Percentiles rank a stretch among this genome's conserved stretches.
phyloP scores from a whole-genome alignment of 2,888 invertebrate species.

The Chesias legatella region DNA sequence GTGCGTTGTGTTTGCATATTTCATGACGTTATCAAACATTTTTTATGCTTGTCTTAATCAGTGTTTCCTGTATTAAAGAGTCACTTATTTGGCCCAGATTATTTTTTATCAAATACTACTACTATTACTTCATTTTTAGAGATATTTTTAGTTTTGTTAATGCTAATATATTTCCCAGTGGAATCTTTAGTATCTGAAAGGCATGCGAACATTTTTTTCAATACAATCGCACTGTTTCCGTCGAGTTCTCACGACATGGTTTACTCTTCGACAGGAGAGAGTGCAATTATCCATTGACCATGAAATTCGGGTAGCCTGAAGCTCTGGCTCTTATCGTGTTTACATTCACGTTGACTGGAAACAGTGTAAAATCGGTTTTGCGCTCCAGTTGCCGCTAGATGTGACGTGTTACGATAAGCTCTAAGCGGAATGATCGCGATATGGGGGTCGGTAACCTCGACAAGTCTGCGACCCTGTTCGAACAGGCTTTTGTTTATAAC shows the following conservation, averaged over 20 bases:
- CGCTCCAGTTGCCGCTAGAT: conserved; percentile 48
- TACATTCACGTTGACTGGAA: conserved; percentile 20
- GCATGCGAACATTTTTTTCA: too few species aligned
- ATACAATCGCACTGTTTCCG: not conserved
- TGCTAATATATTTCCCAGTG: too few species aligned
- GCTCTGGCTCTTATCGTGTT: conserved; percentile 6
- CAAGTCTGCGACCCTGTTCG: conserved; percentile 64
- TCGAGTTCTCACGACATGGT: conserved; percentile 10
- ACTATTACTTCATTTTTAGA: too few species aligned
- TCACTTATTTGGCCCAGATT: too few species aligned
- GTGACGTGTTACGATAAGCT: conserved; percentile 46
- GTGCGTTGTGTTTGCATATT: too few species aligned
- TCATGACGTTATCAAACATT: too few species aligned
- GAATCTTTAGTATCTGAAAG: too few species aligned
- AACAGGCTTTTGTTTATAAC: conserved; percentile 51
- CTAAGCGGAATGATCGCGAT: conserved; percentile 64
- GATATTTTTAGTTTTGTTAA: too few species aligned
- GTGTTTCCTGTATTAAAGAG: not conserved
- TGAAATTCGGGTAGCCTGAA: conserved; percentile 10
- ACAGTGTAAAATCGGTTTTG: conserved; percentile 48
- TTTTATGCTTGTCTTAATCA: not conserved
- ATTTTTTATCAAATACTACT: too few species aligned
- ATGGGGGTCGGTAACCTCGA: conserved; percentile 69
- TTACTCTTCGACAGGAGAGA: conserved; percentile 11
- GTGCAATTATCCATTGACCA: conserved; percentile 14